Conservation (phyloP, 2,797 vertebrate species). For the Lycodopsis pacificus region DNA sequence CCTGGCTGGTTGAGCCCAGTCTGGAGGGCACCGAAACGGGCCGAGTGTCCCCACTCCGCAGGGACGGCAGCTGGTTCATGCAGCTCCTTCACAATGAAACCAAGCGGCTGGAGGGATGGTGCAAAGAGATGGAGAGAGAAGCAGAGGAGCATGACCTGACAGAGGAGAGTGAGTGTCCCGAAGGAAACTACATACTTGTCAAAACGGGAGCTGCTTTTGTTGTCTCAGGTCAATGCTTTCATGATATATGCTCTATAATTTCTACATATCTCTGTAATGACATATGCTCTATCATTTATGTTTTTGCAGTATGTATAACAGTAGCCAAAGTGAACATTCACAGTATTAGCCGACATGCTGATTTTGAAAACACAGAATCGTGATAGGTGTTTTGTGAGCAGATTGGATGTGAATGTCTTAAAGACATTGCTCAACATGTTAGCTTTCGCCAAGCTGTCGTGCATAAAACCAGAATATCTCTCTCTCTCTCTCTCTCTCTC, state of each 20-base stretch:
- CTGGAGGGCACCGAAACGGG: constrained; percentile 86
- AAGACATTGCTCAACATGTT: constrained; percentile 49
- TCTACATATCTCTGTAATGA: background rate
- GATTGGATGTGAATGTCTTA: constrained; percentile 46
- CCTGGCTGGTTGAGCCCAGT: constrained; percentile 90
- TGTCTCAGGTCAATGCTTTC: constrained; percentile 9
- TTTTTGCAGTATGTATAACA: constrained; percentile 7
- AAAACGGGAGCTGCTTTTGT: constrained; percentile 25
- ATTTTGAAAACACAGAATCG: constrained; percentile 35
- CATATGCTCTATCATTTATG: background rate
- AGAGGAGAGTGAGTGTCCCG: constrained; percentile 93
- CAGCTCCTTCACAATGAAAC: constrained; percentile 96
- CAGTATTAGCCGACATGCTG: constrained; percentile 40
- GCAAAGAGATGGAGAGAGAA: constrained; percentile 98
- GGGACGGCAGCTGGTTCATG: constrained; percentile 98
- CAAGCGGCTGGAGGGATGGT: constrained; percentile 96
- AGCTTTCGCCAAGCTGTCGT: constrained; percentile 43
- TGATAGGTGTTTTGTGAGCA: constrained; percentile 41
- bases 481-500: background rate
- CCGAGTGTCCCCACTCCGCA: constrained; percentile 90
- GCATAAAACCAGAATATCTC: constrained; percentile 35
- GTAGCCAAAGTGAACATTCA: constrained; percentile 19
- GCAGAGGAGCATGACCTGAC: constrained; percentile 97
- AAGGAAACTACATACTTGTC: constrained; percentile 60
- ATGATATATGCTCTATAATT: constrained; percentile 3